Evolutionary conservation across 37 sponge, comb jelly and placozoan species (phyloP).

Genomic region (Ianthella basta): DNA sequence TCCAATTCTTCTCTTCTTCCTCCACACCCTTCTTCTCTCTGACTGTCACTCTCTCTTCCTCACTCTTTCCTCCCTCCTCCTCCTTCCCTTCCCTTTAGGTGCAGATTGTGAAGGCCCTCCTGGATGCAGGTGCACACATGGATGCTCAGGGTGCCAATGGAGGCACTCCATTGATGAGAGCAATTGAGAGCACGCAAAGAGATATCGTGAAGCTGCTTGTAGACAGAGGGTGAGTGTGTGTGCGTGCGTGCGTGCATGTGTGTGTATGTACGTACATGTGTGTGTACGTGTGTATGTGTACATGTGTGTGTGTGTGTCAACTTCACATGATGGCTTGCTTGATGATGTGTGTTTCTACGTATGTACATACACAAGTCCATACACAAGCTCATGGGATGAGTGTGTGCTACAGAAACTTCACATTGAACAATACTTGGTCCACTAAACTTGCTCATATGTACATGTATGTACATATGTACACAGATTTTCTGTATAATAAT

Average conservation of each 20-base stretch:
- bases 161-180: slow-evolving; percentile 98
- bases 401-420: no score
- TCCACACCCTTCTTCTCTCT: neutral
- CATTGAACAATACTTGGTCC: no score
- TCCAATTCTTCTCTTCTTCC: neutral
- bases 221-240: slow-evolving; percentile 79
- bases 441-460: no score
- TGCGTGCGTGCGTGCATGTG: slow-evolving; percentile 26
- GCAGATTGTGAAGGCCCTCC: slow-evolving; percentile 65
- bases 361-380: neutral
- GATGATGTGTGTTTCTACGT: no score
- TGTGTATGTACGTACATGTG: slow-evolving; percentile 27
- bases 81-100: slow-evolving; percentile 29
- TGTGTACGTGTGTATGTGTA: slow-evolving; percentile 8
- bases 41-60: neutral
- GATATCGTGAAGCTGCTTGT: slow-evolving; percentile 80
- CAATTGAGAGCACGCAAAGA: slow-evolving; percentile 86
- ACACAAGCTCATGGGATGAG: no score
- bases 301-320: neutral
- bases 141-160: slow-evolving; percentile 92
- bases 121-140: slow-evolving; percentile 81
- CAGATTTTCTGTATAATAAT: no score
- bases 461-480: neutral
- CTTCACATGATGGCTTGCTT: neutral
- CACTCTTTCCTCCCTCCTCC: neutral